Evolutionary conservation across 2,888 invertebrate genomes (phyloP), one percentile per base, ranked within the genome.

Genomic region (Rotaria macrura): DNA sequence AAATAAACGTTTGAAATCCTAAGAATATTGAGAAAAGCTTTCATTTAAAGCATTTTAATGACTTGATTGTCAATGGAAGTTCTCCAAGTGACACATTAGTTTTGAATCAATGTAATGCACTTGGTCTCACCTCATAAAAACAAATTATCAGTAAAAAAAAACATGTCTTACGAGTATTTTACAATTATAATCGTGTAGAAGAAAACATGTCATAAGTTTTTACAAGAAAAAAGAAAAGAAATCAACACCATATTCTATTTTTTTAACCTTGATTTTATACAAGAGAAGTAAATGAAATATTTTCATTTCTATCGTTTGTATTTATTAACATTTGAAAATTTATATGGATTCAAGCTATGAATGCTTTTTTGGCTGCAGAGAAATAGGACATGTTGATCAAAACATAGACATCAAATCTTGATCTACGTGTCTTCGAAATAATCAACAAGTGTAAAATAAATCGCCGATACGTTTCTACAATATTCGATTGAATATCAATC

Each of bases 41-140:
- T 91, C 94, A 10, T 98, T 97, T 91, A 96, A 96, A 90, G 92
- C 95, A 0, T 98, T 98, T 91, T 94, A 94, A 87, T 98, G 97
- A 97, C 43, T 40, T 74, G 74, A 25, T 17, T 40, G 17, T 17
- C 12, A 14, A 49, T 9, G 49, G 49, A 49, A 12, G 49, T 74
- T 20, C 20, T 40, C 6, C 20, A 74, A 65, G 17, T 9, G 14
- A 49, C 14, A 49, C 14, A 49, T 49, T 17, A 14, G 3, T 49
- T 49, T 49, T 49, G 17, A 12, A 4, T 49, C 49, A 17, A 49
- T 4, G 17, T 17, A 17, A 49, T 17, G 3, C 17, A 17, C 49
- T 17, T 49, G 0, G 17, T 49, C 17, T 17, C 14, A 17, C 14
- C 49, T 17, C 17, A 49, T 17, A 1, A 17, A 14, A 49, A 17